phyloP scores from a whole-genome alignment of 2,113 vertebrate genomes.

The Onychostoma macrolepis region DNA sequence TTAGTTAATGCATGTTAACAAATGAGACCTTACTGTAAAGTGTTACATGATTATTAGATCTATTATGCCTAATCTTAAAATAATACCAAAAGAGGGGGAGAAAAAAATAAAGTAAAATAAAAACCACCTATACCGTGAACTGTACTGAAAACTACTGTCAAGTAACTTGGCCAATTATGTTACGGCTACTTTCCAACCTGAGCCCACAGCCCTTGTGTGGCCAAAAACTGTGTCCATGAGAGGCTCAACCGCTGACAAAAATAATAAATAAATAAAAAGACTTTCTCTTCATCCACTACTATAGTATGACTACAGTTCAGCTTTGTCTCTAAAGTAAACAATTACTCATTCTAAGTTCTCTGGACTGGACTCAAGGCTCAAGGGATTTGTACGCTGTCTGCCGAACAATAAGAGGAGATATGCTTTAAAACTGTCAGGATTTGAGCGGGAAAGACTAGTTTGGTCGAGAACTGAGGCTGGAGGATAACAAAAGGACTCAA shows the following conservation, averaged over 20 bases:
- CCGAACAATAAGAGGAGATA: constrained; percentile 32
- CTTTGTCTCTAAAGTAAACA: constrained; percentile 51
- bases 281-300: constrained; percentile 17
- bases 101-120: background rate
- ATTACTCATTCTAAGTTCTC: constrained; percentile 45
- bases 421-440: constrained; percentile 19
- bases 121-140: background rate
- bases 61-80: background rate
- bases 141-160: background rate
- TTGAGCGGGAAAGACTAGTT: constrained; percentile 3
- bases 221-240: constrained; percentile 3
- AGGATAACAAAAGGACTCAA: background rate
- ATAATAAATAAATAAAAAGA: background rate
- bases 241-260: constrained; percentile 17
- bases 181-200: background rate
- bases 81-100: background rate
- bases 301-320: constrained; percentile 23
- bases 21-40: background rate
- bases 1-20: no score
- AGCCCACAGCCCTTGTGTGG: background rate
- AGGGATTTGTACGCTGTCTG: constrained; percentile 46
- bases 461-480: background rate
- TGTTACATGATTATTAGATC: background rate
- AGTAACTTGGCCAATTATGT: background rate
- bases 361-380: constrained; percentile 30